phyloP scores from a whole-genome alignment of 2,888 invertebrate species.

The Drosophila birchii region DNA sequence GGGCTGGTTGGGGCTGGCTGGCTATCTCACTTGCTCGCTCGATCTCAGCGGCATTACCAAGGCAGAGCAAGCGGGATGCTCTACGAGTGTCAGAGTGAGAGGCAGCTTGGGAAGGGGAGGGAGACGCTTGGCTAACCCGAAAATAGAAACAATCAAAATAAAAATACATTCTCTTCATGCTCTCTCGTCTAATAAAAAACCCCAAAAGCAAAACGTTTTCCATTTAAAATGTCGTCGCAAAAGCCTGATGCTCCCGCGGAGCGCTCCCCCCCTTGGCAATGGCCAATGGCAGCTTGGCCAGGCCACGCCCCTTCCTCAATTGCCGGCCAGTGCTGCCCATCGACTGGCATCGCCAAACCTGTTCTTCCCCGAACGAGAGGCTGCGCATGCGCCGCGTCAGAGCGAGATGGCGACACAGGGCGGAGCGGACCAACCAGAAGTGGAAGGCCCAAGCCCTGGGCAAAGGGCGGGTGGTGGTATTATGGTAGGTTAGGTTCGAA shows the following conservation, averaged over 20 bases:
- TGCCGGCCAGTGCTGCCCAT: slow-evolving; percentile 78
- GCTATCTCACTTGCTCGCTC: slow-evolving; percentile 33
- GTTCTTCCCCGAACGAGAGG: slow-evolving; percentile 57
- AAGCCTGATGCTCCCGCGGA: slow-evolving; percentile 31
- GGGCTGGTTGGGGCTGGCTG: slow-evolving; percentile 22
- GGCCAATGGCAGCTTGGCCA: slow-evolving; percentile 58
- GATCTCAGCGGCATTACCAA: too few relatives aligned
- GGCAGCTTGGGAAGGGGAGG: slow-evolving; percentile 11
- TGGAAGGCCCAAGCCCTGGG: slow-evolving; percentile 22
- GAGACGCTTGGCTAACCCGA: slow-evolving; percentile 61
- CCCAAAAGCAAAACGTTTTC: slow-evolving; percentile 84
- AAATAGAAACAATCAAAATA: slow-evolving; percentile 79
- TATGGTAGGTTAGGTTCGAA: slow-evolving; percentile 83
- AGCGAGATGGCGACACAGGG: slow-evolving; percentile 41
- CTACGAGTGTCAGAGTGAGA: slow-evolving; percentile 8
- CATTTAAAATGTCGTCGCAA: slow-evolving; percentile 83
- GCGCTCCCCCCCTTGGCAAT: neutral
- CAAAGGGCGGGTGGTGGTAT: slow-evolving; percentile 60
- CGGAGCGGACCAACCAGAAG: slow-evolving; percentile 50
- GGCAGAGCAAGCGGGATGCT: slow-evolving; percentile 25
- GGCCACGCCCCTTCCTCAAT: slow-evolving; percentile 61
- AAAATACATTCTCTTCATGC: slow-evolving; percentile 76
- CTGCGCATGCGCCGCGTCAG: slow-evolving; percentile 37
- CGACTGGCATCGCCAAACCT: slow-evolving; percentile 53
- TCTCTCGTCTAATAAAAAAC: slow-evolving; percentile 74